Percentiles rank a stretch among this genome's conserved stretches.
Conservation (phyloP, 2,797 vertebrate genomes). For the Bovichtus diacanthus region DNA sequence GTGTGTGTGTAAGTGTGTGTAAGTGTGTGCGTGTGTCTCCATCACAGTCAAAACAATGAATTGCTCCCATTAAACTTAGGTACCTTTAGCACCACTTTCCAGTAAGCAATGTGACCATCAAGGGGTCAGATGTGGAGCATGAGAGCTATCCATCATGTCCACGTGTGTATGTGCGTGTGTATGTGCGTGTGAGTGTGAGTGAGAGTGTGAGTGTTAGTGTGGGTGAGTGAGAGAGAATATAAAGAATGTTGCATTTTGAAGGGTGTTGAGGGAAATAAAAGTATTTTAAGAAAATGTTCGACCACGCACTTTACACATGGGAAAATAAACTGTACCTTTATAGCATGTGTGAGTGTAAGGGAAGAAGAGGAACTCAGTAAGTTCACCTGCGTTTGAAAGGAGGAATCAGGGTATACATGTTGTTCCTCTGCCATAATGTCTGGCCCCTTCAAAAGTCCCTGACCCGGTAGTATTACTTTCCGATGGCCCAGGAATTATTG, state of each 20-base stretch:
- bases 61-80: slow-evolving; percentile 8
- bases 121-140: slow-evolving; percentile 13
- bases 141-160: slow-evolving; percentile 14
- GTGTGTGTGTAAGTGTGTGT: no score
- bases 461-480: background rate
- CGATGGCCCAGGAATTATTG: background rate
- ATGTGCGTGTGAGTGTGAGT: background rate
- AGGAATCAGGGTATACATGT: background rate
- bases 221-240: background rate
- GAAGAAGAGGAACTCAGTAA: fast-evolving
- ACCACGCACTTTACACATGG: background rate
- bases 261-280: background rate
- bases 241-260: background rate
- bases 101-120: slow-evolving; percentile 25
- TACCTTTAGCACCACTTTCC: slow-evolving; percentile 8
- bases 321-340: background rate
- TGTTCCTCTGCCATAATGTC: background rate
- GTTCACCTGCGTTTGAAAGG: background rate
- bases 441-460: background rate
- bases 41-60: slow-evolving; percentile 14
- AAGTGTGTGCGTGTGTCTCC: background rate
- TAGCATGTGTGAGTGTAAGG: background rate
- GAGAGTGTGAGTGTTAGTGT: background rate
- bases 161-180: background rate
- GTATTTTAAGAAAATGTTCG: background rate